phyloP scores from a whole-genome alignment of 2,113 vertebrate genomes.

The Oreochromis aureus region DNA sequence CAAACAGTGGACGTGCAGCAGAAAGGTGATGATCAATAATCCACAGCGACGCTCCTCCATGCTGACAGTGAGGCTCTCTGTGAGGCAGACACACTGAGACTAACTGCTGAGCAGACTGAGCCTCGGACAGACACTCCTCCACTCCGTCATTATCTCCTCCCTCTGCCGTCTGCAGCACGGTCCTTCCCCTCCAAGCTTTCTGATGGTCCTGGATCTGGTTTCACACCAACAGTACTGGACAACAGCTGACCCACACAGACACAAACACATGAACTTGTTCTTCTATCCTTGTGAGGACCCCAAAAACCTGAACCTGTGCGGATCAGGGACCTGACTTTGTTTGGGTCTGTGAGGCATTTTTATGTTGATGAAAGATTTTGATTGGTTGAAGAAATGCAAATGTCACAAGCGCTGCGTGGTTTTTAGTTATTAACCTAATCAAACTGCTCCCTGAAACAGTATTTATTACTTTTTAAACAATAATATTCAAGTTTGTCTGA shows the following conservation, averaged over 20 bases:
- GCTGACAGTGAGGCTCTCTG: background rate
- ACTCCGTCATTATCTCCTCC: conserved; percentile 2
- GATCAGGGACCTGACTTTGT: rapidly evolving
- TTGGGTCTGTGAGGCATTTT: rapidly evolving
- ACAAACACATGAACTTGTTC: background rate
- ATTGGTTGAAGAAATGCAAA: background rate
- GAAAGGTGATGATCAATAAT: conserved; percentile 16
- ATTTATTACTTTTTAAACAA: background rate
- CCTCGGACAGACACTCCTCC: conserved; percentile 13
- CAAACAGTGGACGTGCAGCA: conserved; percentile 1
- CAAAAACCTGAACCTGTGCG: background rate
- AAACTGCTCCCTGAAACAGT: background rate
- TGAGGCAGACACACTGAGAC: background rate
- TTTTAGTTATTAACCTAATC: background rate
- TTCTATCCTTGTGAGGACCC: background rate
- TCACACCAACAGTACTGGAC: background rate
- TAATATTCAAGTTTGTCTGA: background rate
- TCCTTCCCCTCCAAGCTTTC: background rate
- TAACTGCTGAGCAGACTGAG: background rate
- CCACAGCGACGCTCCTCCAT: conserved; percentile 28
- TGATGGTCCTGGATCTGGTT: background rate
- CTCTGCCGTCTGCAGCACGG: background rate
- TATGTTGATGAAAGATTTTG: background rate
- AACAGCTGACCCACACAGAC: background rate
- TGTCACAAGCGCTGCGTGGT: background rate